A percentile compares a stretch with the other conserved stretches of the same genome.
phyloP scores from a whole-genome alignment of 2,888 invertebrate species.

The Platycheirus albimanus region DNA sequence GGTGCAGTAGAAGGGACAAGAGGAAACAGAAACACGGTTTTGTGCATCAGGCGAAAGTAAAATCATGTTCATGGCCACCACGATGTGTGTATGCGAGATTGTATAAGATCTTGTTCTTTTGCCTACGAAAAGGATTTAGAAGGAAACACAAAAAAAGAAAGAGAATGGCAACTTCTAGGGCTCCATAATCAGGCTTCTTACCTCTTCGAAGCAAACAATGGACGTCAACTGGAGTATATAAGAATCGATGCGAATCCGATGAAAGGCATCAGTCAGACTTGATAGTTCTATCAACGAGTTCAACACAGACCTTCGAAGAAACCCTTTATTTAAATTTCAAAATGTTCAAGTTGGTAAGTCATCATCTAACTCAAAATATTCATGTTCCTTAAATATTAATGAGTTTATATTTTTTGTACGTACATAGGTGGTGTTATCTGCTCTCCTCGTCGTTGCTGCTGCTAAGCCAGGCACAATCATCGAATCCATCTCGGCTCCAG shows the following conservation, averaged over 20 bases:
- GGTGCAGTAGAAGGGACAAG: not conserved
- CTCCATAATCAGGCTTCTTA: conserved; percentile 24
- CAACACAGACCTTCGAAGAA: conserved; percentile 75
- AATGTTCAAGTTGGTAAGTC: conserved; percentile 80
- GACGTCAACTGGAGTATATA: conserved; percentile 71
- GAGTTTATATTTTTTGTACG: not conserved
- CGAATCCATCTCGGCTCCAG: conserved; percentile 55
- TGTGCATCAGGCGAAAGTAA: conserved; percentile 57
- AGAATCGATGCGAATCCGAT: conserved; percentile 55
- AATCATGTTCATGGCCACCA: conserved; percentile 67
- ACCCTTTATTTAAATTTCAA: conserved; percentile 62
- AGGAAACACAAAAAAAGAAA: conserved; percentile 14
- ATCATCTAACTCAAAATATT: too few species aligned
- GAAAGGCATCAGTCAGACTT: conserved; percentile 75
- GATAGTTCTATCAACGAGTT: conserved; percentile 71
- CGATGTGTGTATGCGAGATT: conserved; percentile 19
- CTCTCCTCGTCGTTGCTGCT: conserved; percentile 83
- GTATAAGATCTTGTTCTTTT: conserved; percentile 39
- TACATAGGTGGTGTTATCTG: conserved; percentile 85
- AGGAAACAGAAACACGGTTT: not conserved
- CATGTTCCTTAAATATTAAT: not conserved
- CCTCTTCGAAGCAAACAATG: conserved; percentile 12
- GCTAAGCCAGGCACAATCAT: conserved; percentile 74
- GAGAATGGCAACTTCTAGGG: conserved; percentile 4
- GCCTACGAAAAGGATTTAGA: conserved; percentile 38